phyloP scores from a whole-genome alignment of 1,140 invertebrate genomes.

The Condylostylus longicornis region DNA sequence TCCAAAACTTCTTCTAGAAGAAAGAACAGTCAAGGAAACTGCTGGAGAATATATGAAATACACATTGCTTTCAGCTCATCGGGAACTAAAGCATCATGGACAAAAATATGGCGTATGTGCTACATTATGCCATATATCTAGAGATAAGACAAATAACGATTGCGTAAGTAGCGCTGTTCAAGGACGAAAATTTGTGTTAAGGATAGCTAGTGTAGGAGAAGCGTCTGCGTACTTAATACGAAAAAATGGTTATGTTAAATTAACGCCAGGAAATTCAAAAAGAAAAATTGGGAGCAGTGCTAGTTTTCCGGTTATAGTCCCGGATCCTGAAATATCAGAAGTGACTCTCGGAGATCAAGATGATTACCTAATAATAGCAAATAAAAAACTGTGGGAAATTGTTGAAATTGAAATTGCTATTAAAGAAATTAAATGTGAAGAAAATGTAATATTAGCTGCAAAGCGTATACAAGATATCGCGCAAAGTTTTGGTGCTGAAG shows the following conservation, averaged over 20 bases:
- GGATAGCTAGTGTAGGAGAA: conserved; percentile 56
- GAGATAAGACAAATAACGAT: conserved; percentile 35
- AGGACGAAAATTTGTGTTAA: conserved; percentile 41
- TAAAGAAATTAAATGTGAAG: conserved; percentile 54
- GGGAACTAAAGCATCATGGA: conserved; percentile 54
- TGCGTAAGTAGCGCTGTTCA: conserved; percentile 25
- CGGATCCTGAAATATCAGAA: conserved; percentile 59
- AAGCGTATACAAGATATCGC: conserved; percentile 67
- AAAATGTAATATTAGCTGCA: conserved; percentile 59
- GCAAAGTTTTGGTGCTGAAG: conserved; percentile 64
- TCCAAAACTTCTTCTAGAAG: conserved; percentile 58
- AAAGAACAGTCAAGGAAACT: conserved; percentile 63
- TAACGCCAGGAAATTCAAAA: conserved; percentile 37
- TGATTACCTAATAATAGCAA: conserved; percentile 65
- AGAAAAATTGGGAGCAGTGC: conserved; percentile 47
- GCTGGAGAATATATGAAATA: conserved; percentile 69
- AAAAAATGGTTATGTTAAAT: conserved; percentile 41
- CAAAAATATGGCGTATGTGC: conserved; percentile 54
- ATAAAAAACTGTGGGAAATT: conserved; percentile 62
- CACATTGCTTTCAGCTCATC: conserved; percentile 58
- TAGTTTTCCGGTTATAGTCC: conserved; percentile 47
- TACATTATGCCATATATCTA: conserved; percentile 54
- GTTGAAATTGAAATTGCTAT: conserved; percentile 58
- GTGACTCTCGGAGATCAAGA: conserved; percentile 60
- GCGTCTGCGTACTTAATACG: conserved; percentile 53